Evolutionary conservation across 2,113 vertebrate genomes (phyloP).

Genomic region (Grallaria varia): DNA sequence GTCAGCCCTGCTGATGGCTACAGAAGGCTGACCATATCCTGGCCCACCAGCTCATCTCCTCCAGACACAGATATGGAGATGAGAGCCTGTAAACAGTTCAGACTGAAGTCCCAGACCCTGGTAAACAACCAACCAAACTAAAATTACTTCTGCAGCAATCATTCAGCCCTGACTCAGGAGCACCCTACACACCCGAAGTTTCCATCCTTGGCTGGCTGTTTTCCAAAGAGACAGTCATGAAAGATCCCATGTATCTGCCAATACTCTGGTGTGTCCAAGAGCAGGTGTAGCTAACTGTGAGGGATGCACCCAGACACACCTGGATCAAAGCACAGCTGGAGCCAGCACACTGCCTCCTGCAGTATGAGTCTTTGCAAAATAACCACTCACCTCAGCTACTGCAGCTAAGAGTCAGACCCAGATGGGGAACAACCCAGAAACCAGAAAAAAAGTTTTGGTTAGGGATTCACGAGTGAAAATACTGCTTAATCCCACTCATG

Average conservation of each 20-base stretch:
- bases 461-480: not conserved
- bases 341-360: not conserved
- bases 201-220: not conserved
- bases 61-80: not conserved
- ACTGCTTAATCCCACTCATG: not conserved
- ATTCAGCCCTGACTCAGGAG: not conserved
- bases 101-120: not conserved
- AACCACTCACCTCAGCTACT: accelerated
- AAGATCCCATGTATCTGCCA: not conserved
- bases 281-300: not conserved
- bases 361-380: accelerated
- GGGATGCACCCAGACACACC: not conserved
- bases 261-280: not conserved
- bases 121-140: not conserved
- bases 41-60: not conserved
- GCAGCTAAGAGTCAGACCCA: not conserved
- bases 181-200: not conserved
- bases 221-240: not conserved
- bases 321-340: not conserved
- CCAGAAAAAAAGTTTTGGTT: not conserved
- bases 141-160: not conserved
- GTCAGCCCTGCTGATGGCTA: not conserved
- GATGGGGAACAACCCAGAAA: not conserved
- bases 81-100: not conserved
- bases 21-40: not conserved